Evolutionary conservation across 1,140 invertebrate species (phyloP).

Genomic region (Matsumurasca onukii): DNA sequence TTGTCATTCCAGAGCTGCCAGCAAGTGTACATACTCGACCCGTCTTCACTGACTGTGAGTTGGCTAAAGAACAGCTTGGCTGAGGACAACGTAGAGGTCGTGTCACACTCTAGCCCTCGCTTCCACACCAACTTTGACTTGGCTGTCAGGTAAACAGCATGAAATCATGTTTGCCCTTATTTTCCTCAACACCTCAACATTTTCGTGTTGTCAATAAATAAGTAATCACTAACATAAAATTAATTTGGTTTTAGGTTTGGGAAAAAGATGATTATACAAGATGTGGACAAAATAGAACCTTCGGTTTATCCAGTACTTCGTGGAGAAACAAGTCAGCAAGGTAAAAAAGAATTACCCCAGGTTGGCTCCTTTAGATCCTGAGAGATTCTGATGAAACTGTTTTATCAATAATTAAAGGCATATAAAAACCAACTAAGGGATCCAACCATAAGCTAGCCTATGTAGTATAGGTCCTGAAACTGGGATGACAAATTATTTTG

Average conservation of each 20-base stretch:
- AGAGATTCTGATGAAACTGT: no score
- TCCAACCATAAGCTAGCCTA: no score
- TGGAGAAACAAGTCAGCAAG: slow-evolving; percentile 66
- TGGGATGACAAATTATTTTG: no score
- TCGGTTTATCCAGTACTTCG: slow-evolving; percentile 67
- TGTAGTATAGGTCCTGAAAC: no score
- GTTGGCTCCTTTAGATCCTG: no score
- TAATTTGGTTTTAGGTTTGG: slow-evolving; percentile 69
- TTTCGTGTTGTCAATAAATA: not conserved
- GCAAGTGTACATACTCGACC: slow-evolving; percentile 71
- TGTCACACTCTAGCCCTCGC: slow-evolving; percentile 75
- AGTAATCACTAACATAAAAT: no score
- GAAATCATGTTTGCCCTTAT: no score
- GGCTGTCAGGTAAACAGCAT: slow-evolving; percentile 65
- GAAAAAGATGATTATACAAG: slow-evolving; percentile 87
- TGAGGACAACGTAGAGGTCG: slow-evolving; percentile 65
- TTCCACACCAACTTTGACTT: slow-evolving; percentile 84
- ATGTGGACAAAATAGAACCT: slow-evolving; percentile 67
- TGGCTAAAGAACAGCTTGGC: slow-evolving; percentile 80
- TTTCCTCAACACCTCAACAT: not conserved
- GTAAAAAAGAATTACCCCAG: no score
- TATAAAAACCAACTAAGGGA: no score
- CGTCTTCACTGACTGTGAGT: slow-evolving; percentile 75
- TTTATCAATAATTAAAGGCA: no score
- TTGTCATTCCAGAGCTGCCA: not conserved